These are phyloP conservation scores for Neria commutata DNA, from an alignment of 2,888 invertebrate species.

Conservation along the genomic window DNA sequence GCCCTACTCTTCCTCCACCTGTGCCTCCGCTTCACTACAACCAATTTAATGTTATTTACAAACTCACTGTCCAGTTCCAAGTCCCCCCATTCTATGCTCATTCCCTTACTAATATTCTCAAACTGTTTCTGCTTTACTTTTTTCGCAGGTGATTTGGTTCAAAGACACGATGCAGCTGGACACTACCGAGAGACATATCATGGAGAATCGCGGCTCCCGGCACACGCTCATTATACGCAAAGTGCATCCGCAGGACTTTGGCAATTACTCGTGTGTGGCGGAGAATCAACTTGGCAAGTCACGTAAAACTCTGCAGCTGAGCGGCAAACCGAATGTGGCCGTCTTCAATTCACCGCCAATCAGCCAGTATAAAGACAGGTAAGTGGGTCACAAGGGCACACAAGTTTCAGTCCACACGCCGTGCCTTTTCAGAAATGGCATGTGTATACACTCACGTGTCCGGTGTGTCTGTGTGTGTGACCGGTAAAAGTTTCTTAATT, in stretches of 20 bases:
- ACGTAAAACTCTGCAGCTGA: slow-evolving; percentile 70
- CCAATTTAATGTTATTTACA: no score
- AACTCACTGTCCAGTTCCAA: no score
- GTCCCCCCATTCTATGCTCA: slow-evolving; percentile 14
- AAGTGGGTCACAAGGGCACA: slow-evolving; percentile 35
- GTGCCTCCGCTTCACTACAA: no score
- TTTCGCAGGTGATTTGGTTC: slow-evolving; percentile 71
- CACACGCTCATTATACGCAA: slow-evolving; percentile 72
- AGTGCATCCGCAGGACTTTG: slow-evolving; percentile 72
- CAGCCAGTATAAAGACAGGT: slow-evolving; percentile 65
- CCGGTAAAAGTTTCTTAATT: neutral
- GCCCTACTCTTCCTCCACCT: no score
- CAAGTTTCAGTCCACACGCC: no score
- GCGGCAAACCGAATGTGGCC: slow-evolving; percentile 71
- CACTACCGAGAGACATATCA: slow-evolving; percentile 70
- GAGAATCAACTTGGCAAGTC: slow-evolving; percentile 73
- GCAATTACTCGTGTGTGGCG: slow-evolving; percentile 74
- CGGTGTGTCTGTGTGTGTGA: neutral
- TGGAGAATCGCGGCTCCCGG: slow-evolving; percentile 71
- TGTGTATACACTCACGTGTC: no score
- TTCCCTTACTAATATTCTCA: slow-evolving; percentile 37
- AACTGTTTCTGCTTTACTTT: no score
- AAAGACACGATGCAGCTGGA: slow-evolving; percentile 73
- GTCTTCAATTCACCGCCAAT: slow-evolving; percentile 69
- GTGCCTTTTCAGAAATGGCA: no score